Conservation (phyloP, 2,888 invertebrate genomes). For the Megalurothrips usitatus region DNA sequence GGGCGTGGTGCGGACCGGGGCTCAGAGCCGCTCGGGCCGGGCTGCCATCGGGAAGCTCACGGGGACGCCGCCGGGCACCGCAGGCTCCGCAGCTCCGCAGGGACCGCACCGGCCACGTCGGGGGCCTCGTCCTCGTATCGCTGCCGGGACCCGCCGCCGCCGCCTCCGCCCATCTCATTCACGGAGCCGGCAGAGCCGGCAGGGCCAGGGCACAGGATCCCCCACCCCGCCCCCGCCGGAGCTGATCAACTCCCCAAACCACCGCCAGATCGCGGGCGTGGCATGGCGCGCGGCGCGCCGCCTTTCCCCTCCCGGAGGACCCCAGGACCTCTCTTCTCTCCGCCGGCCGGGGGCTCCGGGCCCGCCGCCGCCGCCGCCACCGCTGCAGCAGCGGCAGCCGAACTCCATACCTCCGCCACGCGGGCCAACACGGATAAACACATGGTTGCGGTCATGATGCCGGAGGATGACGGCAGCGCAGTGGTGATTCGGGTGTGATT, state of each 20-base stretch:
- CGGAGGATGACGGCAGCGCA: background rate
- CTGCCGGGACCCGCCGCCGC: background rate
- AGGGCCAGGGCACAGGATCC: background rate
- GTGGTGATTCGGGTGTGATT: conserved; percentile 3
- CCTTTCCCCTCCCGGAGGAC: background rate
- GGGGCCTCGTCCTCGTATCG: background rate
- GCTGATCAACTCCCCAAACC: background rate
- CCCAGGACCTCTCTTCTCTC: background rate
- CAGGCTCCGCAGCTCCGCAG: no score
- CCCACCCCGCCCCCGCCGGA: background rate
- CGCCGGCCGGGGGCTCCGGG: no score
- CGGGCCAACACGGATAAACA: background rate
- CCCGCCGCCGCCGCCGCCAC: no score
- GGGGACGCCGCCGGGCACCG: no score
- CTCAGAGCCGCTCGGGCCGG: background rate
- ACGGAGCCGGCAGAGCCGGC: background rate
- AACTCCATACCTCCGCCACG: background rate
- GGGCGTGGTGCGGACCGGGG: background rate
- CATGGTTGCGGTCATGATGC: conserved; percentile 1
- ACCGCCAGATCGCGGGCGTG: background rate
- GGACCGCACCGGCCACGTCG: background rate
- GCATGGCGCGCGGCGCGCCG: background rate
- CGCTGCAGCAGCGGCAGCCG: no score
- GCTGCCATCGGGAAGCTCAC: background rate
- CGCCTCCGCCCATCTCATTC: background rate